Conservation (phyloP, 2,888 invertebrate genomes). For the Morpho deidamia region DNA sequence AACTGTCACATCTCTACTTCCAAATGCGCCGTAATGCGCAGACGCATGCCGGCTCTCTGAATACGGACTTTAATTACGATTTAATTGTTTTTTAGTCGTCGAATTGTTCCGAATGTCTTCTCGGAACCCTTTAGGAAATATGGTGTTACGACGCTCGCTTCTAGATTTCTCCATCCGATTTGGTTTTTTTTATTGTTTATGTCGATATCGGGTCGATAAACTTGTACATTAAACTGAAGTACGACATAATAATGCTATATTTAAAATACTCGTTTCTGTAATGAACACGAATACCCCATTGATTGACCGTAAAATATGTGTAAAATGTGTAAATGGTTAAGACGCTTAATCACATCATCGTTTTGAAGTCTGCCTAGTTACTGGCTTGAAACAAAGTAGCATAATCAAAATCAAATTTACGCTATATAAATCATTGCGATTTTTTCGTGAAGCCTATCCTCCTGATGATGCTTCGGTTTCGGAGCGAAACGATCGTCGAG, state of each 20-base stretch:
- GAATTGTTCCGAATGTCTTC: constrained; percentile 55
- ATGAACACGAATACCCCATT: too few species aligned
- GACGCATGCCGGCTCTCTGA: constrained; percentile 61
- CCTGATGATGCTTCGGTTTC: too few species aligned
- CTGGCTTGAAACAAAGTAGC: too few species aligned
- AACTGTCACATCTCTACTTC: constrained; percentile 39
- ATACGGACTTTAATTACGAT: constrained; percentile 72
- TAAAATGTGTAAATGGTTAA: too few species aligned
- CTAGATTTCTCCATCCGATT: constrained; percentile 37
- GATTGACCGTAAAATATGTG: too few species aligned
- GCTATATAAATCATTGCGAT: too few species aligned
- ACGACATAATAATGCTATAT: constrained; percentile 1
- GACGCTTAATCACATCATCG: too few species aligned
- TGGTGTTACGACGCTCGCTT: constrained; percentile 30
- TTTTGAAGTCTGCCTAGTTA: too few species aligned
- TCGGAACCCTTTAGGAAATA: constrained; percentile 42
- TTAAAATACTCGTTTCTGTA: neutral
- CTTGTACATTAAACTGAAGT: constrained; percentile 10
- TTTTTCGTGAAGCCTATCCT: too few species aligned
- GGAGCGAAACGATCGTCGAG: too few species aligned
- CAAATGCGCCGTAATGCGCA: constrained; percentile 51
- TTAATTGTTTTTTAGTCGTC: constrained; percentile 71
- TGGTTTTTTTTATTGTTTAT: constrained; percentile 25
- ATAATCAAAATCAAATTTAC: too few species aligned
- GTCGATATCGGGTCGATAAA: constrained; percentile 27